Evolutionary conservation across 2,113 vertebrate genomes (phyloP).

Genomic region (Corynorhinus townsendii): DNA sequence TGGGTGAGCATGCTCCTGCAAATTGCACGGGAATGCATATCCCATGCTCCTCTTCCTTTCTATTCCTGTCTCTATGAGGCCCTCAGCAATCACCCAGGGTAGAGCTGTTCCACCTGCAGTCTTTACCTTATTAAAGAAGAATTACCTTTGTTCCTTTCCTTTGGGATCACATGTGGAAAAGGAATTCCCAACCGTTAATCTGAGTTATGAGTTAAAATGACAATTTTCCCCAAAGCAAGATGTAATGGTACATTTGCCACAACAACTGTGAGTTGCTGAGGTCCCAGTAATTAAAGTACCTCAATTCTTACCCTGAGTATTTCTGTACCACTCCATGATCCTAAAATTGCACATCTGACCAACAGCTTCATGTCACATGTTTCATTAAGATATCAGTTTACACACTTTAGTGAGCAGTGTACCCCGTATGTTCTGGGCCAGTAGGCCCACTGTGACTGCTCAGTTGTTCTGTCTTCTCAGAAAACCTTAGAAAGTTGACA

Average conservation of each 20-base stretch:
- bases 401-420: background rate
- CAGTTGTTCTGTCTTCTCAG: background rate
- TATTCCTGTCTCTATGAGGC: background rate
- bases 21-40: background rate
- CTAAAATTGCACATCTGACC: background rate
- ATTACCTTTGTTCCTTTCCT: background rate
- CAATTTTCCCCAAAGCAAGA: background rate
- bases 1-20: background rate
- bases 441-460: background rate
- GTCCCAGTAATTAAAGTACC: background rate
- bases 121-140: background rate
- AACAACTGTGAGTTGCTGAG: background rate
- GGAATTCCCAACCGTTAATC: background rate
- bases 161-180: background rate
- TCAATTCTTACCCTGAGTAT: background rate
- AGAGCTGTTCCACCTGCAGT: background rate
- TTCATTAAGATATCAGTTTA: background rate
- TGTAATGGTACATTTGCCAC: background rate
- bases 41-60: background rate
- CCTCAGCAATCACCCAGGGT: rapidly evolving
- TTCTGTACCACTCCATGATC: background rate
- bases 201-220: background rate
- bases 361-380: background rate
- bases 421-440: background rate
- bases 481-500: background rate